Percentiles rank a stretch among this genome's conserved stretches.
Conservation (phyloP, 2,888 invertebrate genomes). For the Eledona agricola region DNA sequence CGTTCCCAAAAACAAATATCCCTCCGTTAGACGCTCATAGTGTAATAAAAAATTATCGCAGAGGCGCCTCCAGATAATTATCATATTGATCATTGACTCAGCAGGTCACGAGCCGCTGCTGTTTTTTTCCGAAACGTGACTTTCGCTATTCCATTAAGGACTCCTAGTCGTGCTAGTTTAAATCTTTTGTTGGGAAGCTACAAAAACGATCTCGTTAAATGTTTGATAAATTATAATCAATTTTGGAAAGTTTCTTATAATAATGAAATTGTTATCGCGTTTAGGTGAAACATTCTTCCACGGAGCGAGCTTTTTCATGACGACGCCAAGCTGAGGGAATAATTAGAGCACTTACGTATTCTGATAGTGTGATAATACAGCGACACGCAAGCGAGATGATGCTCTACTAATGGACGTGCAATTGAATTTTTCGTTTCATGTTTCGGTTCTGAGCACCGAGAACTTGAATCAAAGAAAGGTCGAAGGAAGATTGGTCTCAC, state of each 20-base stretch:
- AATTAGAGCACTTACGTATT: slow-evolving; percentile 50
- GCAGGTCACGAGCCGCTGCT: slow-evolving; percentile 28
- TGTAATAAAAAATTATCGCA: slow-evolving; percentile 16
- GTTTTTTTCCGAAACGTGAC: slow-evolving; percentile 29
- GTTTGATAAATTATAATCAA: slow-evolving; percentile 29
- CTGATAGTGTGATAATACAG: too few species aligned
- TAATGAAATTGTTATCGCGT: slow-evolving; percentile 24
- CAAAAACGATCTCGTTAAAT: slow-evolving; percentile 27
- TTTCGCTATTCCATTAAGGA: slow-evolving; percentile 17
- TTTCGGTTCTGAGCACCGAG: slow-evolving; percentile 3
- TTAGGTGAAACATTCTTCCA: slow-evolving; percentile 28
- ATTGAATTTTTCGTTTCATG: slow-evolving; percentile 2
- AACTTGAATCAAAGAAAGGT: slow-evolving; percentile 4
- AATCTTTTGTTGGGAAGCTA: slow-evolving; percentile 19
- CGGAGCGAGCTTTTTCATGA: slow-evolving; percentile 22
- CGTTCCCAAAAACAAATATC: slow-evolving; percentile 16
- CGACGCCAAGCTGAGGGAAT: slow-evolving; percentile 42
- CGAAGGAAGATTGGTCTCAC: background rate
- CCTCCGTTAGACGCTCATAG: slow-evolving; percentile 8
- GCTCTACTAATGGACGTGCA: too few species aligned
- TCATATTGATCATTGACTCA: slow-evolving; percentile 18
- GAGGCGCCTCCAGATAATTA: slow-evolving; percentile 5
- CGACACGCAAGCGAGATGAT: too few species aligned
- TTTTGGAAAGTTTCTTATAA: slow-evolving; percentile 26
- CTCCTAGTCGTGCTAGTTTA: slow-evolving; percentile 11